A percentile compares a stretch with the other conserved stretches of the same genome.
Evolutionary conservation across 2,113 vertebrate genomes (phyloP).

Genomic region (Meriones unguiculatus): DNA sequence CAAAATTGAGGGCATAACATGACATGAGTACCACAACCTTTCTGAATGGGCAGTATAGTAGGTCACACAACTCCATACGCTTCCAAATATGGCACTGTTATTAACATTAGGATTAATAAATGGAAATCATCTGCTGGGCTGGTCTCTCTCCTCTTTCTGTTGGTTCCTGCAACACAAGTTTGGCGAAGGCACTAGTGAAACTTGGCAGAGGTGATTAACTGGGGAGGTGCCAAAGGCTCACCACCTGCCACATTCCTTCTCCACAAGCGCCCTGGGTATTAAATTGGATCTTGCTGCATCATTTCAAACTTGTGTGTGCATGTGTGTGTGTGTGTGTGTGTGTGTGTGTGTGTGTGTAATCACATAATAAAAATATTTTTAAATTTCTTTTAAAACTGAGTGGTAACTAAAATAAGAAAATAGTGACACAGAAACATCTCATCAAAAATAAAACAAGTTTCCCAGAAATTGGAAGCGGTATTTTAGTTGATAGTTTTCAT

Average conservation of each 20-base stretch:
- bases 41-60: neutral
- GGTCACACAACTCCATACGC: neutral
- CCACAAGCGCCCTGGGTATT: rapidly evolving
- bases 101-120: neutral
- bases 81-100: neutral
- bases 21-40: neutral
- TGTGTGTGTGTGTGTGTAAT: neutral
- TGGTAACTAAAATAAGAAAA: slow-evolving; percentile 24
- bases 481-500: neutral
- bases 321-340: neutral
- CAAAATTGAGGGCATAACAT: neutral
- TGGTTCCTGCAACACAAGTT: neutral
- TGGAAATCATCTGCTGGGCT: neutral
- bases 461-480: neutral
- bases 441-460: neutral
- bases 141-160: neutral
- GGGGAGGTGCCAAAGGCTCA: neutral
- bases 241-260: rapidly evolving
- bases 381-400: neutral
- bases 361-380: neutral
- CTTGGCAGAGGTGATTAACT: neutral
- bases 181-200: neutral
- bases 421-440: neutral
- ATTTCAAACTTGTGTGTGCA: neutral
- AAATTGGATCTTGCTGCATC: neutral